These are phyloP conservation scores for Sinocyclocheilus anophthalmus DNA, from an alignment of 2,113 vertebrate genomes.

Conservation along the genomic window DNA sequence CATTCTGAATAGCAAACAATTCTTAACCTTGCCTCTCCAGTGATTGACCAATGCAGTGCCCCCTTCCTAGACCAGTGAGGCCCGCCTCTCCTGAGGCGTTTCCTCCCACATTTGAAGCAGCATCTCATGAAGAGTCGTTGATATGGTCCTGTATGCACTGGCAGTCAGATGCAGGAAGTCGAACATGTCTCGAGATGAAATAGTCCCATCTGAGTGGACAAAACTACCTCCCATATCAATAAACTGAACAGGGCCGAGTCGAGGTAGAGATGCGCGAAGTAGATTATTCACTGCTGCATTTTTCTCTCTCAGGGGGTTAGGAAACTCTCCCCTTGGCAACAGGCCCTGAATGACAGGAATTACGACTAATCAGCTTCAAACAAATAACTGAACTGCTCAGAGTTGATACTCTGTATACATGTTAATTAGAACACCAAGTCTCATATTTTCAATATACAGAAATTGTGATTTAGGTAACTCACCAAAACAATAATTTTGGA, in stretches of 20 bases:
- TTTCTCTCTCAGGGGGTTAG: conserved; percentile 94
- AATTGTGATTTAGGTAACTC: conserved; percentile 49
- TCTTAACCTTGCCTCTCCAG: conserved; percentile 40
- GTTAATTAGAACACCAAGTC: not conserved
- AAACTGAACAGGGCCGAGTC: conserved; percentile 83
- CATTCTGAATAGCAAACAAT: conserved; percentile 11
- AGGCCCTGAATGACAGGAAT: conserved; percentile 78
- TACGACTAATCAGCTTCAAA: no score
- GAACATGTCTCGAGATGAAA: conserved; percentile 93
- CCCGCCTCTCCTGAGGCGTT: conserved; percentile 90
- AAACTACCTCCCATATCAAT: conserved; percentile 87
- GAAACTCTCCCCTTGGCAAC: conserved; percentile 92
- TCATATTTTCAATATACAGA: not conserved
- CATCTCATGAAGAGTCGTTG: conserved; percentile 93
- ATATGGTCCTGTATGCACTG: conserved; percentile 84
- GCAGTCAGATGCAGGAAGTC: conserved; percentile 97
- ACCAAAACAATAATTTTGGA: conserved; percentile 94
- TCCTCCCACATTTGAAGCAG: conserved; percentile 97
- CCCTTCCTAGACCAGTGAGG: conserved; percentile 84
- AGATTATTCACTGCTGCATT: conserved; percentile 86
- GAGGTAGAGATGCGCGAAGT: conserved; percentile 84
- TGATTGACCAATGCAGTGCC: not conserved
- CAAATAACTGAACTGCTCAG: not conserved
- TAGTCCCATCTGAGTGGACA: conserved; percentile 92
- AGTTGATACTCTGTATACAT: not conserved